These are phyloP conservation scores for Triplophysa dalaica DNA, from an alignment of 2,113 vertebrate genomes.

Conservation along the genomic window DNA sequence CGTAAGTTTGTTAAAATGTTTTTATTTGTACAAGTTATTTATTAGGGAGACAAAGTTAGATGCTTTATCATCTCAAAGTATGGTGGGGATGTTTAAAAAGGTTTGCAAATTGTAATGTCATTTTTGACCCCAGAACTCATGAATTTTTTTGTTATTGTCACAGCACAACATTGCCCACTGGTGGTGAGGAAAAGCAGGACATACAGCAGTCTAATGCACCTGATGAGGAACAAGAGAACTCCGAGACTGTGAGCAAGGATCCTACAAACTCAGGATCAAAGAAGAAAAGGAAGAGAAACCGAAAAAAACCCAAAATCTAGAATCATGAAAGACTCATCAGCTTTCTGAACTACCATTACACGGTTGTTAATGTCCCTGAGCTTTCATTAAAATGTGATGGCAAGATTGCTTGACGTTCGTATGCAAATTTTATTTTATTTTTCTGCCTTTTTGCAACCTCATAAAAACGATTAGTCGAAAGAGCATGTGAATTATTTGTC, in stretches of 20 bases:
- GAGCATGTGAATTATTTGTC: neutral
- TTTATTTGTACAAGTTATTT: too few species aligned
- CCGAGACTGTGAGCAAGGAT: neutral
- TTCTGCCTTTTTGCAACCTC: neutral
- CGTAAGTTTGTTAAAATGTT: slow-evolving; percentile 10
- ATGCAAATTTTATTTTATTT: neutral
- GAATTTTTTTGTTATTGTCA: neutral
- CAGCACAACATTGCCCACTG: slow-evolving; percentile 5
- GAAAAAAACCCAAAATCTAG: slow-evolving; percentile 31
- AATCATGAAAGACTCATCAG: neutral
- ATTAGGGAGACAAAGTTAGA: too few species aligned
- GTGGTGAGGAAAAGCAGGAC: slow-evolving; percentile 38
- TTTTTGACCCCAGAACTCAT: neutral
- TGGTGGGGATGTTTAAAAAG: too few species aligned
- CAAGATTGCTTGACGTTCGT: neutral
- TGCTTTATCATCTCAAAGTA: too few species aligned
- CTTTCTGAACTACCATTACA: neutral
- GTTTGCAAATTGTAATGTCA: too few species aligned
- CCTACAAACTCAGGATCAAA: neutral
- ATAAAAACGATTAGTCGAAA: too few species aligned
- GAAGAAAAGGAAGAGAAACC: slow-evolving; percentile 42
- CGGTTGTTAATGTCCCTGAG: neutral
- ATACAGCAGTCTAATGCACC: neutral
- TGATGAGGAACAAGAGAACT: neutral
- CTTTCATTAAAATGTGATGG: neutral